A percentile compares a stretch with the other conserved stretches of the same genome.
These are phyloP conservation scores for Adineta ricciae DNA, from an alignment of 2,888 invertebrate genomes.

Conservation along the genomic window DNA sequence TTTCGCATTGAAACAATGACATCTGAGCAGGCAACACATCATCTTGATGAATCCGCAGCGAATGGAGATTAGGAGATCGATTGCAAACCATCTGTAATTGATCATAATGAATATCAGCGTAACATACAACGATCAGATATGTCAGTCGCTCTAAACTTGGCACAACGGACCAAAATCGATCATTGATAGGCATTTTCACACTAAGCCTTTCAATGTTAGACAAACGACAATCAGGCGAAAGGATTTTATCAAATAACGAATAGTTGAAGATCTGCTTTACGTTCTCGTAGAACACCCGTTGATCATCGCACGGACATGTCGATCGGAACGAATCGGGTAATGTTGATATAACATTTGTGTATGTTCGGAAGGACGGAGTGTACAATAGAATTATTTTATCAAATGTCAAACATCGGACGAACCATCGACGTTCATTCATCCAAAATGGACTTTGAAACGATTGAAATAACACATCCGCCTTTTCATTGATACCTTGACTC, in stretches of 20 bases:
- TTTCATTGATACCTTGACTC: not conserved
- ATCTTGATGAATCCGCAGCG: no score
- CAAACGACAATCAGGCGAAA: not conserved
- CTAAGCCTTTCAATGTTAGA: not conserved
- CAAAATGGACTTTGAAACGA: not conserved
- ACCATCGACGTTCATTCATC: not conserved
- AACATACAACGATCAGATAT: no score
- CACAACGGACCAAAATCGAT: no score
- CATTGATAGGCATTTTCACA: no score
- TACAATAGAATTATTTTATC: not conserved
- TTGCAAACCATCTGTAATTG: no score
- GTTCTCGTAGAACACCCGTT: not conserved
- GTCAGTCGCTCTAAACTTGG: no score
- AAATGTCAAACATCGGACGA: not conserved
- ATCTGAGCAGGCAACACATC: no score
- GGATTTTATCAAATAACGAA: not conserved
- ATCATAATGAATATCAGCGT: no score
- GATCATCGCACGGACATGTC: not conserved
- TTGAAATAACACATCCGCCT: not conserved
- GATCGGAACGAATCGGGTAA: not conserved
- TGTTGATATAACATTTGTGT: not conserved
- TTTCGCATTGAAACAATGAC: no score
- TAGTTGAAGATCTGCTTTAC: not conserved
- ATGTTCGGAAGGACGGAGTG: not conserved
- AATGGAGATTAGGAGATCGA: no score